Evolutionary conservation across 2,113 vertebrate species (phyloP).

Genomic region (Microtus montanus): DNA sequence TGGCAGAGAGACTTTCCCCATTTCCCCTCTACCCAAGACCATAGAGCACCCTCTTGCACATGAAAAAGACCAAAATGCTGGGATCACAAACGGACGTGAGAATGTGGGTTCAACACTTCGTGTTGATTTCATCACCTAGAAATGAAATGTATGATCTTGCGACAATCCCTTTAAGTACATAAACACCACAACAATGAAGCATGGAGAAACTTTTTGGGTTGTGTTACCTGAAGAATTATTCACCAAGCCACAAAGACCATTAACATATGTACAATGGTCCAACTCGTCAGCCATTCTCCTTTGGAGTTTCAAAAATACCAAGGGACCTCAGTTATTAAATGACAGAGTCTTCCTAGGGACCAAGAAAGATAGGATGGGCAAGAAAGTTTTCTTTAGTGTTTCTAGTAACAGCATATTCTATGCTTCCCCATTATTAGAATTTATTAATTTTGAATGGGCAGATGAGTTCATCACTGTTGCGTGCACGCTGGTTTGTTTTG

Average conservation of each 20-base stretch:
- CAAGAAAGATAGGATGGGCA: not conserved
- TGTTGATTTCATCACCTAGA: not conserved
- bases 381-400: not conserved
- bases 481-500: not conserved
- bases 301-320: not conserved
- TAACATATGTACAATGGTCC: not conserved
- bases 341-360: not conserved
- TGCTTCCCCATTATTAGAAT: not conserved
- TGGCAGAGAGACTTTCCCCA: not conserved
- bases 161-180: not conserved
- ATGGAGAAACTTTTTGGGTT: not conserved
- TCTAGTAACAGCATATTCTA: not conserved
- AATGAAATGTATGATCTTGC: not conserved
- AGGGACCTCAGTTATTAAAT: not conserved
- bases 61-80: not conserved
- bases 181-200: not conserved
- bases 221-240: conserved; percentile 19
- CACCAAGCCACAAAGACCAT: not conserved
- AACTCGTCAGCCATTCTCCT: not conserved
- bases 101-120: not conserved
- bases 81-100: not conserved
- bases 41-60: not conserved
- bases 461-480: conserved; percentile 22
- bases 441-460: conserved; percentile 34
- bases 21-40: not conserved